These are phyloP conservation scores for Ganaspis brasiliensis DNA, from an alignment of 2,888 invertebrate genomes.

Conservation along the genomic window DNA sequence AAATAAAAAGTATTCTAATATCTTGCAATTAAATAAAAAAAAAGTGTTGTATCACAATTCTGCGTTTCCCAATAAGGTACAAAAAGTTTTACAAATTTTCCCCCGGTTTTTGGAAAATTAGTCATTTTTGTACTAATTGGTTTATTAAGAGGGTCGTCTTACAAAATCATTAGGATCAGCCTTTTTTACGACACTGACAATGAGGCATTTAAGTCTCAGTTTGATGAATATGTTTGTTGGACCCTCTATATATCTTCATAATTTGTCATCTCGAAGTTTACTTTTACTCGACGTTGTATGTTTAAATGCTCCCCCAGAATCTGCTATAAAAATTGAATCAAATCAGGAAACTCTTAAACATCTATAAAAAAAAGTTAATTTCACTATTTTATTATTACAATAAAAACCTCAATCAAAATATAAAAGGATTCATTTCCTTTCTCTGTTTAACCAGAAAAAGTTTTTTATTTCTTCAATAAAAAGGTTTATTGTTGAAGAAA, in stretches of 20 bases:
- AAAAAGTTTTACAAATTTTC: too few relatives aligned
- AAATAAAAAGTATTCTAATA: too few relatives aligned
- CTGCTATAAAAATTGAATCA: background rate
- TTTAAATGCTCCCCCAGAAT: background rate
- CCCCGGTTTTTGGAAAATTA: background rate
- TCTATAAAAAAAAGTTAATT: background rate
- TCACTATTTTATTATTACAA: background rate
- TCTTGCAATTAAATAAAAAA: too few relatives aligned
- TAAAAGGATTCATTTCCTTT: background rate
- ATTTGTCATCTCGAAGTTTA: conserved; percentile 8
- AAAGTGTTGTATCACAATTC: too few relatives aligned
- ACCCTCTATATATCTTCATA: background rate
- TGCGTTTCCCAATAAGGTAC: too few relatives aligned
- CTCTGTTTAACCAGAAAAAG: too few relatives aligned
- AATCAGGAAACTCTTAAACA: background rate
- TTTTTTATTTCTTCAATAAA: too few relatives aligned
- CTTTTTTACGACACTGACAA: background rate
- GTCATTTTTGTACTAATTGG: background rate
- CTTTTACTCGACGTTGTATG: background rate
- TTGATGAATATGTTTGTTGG: conserved; percentile 23
- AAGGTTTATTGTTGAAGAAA: too few relatives aligned
- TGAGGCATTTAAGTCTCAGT: background rate
- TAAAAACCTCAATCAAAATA: background rate
- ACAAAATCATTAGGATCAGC: background rate
- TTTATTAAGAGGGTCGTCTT: background rate